These are phyloP conservation scores for Drosophila gaucha DNA, from an alignment of 2,888 invertebrate species.

Conservation along the genomic window DNA sequence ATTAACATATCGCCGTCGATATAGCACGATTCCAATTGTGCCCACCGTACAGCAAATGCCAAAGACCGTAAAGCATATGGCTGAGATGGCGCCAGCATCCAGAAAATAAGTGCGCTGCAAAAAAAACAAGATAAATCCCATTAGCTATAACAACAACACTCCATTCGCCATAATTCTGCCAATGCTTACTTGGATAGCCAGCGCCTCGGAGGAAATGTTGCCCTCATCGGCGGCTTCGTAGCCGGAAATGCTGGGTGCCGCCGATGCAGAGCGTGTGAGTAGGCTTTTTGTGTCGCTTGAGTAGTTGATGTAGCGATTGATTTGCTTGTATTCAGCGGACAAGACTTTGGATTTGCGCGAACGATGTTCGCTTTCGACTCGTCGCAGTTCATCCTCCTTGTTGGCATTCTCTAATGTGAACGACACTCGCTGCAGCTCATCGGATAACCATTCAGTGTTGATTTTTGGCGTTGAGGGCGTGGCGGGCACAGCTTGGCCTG, in stretches of 20 bases:
- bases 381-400: constrained; percentile 79
- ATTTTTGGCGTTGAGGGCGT: constrained; percentile 70
- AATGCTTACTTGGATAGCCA: constrained; percentile 77
- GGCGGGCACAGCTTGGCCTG: constrained; percentile 30
- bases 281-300: constrained; percentile 82
- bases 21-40: constrained; percentile 89
- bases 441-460: constrained; percentile 63
- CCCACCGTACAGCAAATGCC: constrained; percentile 88
- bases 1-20: constrained; percentile 90
- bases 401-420: constrained; percentile 82
- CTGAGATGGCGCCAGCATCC: constrained; percentile 88
- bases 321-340: constrained; percentile 82
- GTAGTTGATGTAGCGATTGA: constrained; percentile 80
- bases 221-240: constrained; percentile 74
- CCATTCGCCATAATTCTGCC: background rate
- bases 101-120: constrained; percentile 82
- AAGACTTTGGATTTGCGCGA: constrained; percentile 82
- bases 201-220: constrained; percentile 83
- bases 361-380: constrained; percentile 80
- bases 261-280: constrained; percentile 80
- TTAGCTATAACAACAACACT: background rate
- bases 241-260: constrained; percentile 68
- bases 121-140: background rate
- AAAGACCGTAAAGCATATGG: constrained; percentile 89
- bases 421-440: constrained; percentile 65